Base-by-base conservation (phyloP, 1,140 invertebrate species). In the Brachionus rubens region DNA sequence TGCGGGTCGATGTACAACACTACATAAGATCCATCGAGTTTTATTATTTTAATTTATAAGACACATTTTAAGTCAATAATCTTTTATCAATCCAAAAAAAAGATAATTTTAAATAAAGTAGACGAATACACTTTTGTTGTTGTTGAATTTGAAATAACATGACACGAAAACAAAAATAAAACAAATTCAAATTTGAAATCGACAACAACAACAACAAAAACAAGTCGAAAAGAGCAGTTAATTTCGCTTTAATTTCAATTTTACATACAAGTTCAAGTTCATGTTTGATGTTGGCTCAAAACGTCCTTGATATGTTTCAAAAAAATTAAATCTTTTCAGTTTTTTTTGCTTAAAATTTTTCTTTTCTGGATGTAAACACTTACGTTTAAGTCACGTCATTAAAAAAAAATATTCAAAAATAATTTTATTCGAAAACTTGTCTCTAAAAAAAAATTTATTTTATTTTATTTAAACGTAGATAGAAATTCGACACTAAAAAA, bases 281-380 rank as follows among this genome's bases (percentile, higher is more conserved):
- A 65, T 65, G 36, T 65, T 65, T 65, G 59, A 65, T 65, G 59
- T 65, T 65, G 59, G 59, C 59, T 65, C 59, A 43, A 65, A 41
- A 43, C 36, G 40, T 65, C 36, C 59, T 43, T 43, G 40, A 24
- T 65, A 12, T 24, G 36, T 43, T 43, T 65, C 10, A 21, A 26
- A 26, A 65, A 65, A 43, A 4, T 43, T 24, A 43, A 43, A 40
- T 9, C 19, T 59, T 16, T 59, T n/a, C 28, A 59, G 30, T 59
- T 33, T 59, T 56, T 36, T 36, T 36, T 36, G 3, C 33, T 36
- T 36, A 9, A 5, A 5, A 9, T 36, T 36, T 3, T 36, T 36
- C 3, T 36, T 36, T 36, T 36, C 33, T 36, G 26, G 52, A 56
- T 56, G 52, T 56, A 56, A 28, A 56, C 21, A 56, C 52, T 56